phyloP scores from a whole-genome alignment of 2,888 invertebrate genomes.

The Folsomia candida region DNA sequence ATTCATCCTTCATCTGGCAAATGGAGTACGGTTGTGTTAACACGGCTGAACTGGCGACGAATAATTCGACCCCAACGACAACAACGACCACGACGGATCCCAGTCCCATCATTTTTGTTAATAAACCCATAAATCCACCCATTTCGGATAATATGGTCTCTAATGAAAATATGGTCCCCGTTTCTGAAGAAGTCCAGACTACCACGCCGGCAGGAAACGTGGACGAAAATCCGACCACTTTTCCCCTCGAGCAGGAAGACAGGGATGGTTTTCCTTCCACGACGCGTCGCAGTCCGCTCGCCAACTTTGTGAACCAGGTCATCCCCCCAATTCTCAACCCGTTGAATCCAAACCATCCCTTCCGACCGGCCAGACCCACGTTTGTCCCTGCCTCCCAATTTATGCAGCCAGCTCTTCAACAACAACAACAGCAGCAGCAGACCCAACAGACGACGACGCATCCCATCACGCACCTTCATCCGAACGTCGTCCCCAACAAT shows the following conservation, averaged over 20 bases:
- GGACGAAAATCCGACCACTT: not conserved
- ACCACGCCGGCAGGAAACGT: not conserved
- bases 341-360: slow-evolving; percentile 6
- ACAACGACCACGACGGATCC: not conserved
- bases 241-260: not conserved
- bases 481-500: not conserved
- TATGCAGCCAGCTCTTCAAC: not conserved
- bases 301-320: not conserved
- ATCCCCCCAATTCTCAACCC: not conserved
- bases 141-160: not conserved
- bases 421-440: slow-evolving; percentile 17
- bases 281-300: not conserved
- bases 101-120: not conserved
- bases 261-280: slow-evolving; percentile 25
- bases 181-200: not conserved
- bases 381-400: not conserved
- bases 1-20: slow-evolving; percentile 16
- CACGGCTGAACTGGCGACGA: not conserved
- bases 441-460: not conserved
- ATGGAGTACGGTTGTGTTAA: slow-evolving; percentile 15
- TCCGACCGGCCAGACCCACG: slow-evolving; percentile 6
- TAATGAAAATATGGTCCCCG: not conserved
- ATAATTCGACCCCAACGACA: not conserved
- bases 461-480: not conserved
- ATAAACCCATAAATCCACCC: not conserved